These are phyloP conservation scores for Rattus rattus DNA, from an alignment of 2,113 vertebrate species.

Conservation along the genomic window DNA sequence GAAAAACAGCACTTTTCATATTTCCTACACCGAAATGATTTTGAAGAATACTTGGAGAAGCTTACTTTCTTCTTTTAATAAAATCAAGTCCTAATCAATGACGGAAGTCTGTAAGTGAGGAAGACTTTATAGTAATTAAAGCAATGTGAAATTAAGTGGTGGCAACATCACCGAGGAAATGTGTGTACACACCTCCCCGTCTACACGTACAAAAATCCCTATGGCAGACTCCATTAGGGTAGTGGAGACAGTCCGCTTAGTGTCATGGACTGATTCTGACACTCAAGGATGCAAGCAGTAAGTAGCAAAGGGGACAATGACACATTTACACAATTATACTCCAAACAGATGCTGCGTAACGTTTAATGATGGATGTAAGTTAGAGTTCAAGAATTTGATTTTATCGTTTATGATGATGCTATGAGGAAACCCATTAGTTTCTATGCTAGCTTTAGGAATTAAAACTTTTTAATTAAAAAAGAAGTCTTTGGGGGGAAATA, in stretches of 20 bases:
- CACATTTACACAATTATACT: slow-evolving; percentile 33
- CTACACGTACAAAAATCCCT: neutral
- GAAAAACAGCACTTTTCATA: neutral
- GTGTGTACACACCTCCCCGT: neutral
- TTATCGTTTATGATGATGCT: neutral
- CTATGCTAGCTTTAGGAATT: neutral
- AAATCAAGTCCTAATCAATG: slow-evolving; percentile 4
- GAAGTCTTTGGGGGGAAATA: neutral
- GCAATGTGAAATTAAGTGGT: neutral
- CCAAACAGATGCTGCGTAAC: slow-evolving; percentile 4
- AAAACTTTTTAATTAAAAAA: slow-evolving; percentile 35
- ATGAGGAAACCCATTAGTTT: neutral
- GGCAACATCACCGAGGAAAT: neutral
- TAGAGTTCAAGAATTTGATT: neutral
- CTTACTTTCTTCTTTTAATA: slow-evolving; percentile 33
- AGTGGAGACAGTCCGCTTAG: neutral
- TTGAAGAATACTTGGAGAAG: slow-evolving; percentile 35
- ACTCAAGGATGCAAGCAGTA: slow-evolving; percentile 26
- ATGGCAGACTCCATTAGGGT: neutral
- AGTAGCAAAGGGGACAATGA: slow-evolving; percentile 17
- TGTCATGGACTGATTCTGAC: slow-evolving; percentile 17
- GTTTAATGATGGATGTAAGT: slow-evolving; percentile 39
- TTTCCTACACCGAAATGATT: slow-evolving; percentile 30
- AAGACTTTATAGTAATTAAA: slow-evolving; percentile 17
- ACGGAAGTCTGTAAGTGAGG: slow-evolving; percentile 3